phyloP scores from a whole-genome alignment of 2,113 vertebrate species.

The Rafetus swinhoei region DNA sequence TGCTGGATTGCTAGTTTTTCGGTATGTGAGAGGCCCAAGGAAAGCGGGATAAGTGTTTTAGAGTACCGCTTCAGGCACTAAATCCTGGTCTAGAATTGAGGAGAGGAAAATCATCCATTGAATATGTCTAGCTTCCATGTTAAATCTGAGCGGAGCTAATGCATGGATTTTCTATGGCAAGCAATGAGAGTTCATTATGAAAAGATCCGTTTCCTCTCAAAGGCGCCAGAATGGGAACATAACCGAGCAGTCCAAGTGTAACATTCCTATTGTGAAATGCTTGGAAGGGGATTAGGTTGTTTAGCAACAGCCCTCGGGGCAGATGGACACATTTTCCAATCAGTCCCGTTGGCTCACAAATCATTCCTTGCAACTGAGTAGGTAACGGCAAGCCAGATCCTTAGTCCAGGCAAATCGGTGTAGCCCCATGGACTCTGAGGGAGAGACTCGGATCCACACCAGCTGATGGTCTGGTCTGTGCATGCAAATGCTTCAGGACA shows the following conservation, averaged over 20 bases:
- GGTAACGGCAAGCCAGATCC: neutral
- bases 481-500: neutral
- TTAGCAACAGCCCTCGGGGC: neutral
- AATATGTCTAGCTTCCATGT: neutral
- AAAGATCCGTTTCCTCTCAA: neutral
- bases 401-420: neutral
- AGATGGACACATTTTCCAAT: neutral
- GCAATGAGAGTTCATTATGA: neutral
- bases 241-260: neutral
- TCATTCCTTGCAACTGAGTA: neutral
- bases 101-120: neutral
- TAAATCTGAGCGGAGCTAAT: neutral
- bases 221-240: neutral
- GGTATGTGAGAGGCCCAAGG: neutral
- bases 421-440: fast-evolving
- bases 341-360: neutral
- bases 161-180: neutral
- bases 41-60: neutral
- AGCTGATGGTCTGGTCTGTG: too few species aligned
- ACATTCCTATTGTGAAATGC: neutral
- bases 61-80: neutral
- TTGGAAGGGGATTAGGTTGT: neutral
- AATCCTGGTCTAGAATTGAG: neutral
- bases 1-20: neutral
- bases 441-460: too few species aligned